Percentiles rank a stretch among this genome's conserved stretches.
Evolutionary conservation across 2,888 invertebrate genomes (phyloP).

Genomic region (Mythimna ferrago): DNA sequence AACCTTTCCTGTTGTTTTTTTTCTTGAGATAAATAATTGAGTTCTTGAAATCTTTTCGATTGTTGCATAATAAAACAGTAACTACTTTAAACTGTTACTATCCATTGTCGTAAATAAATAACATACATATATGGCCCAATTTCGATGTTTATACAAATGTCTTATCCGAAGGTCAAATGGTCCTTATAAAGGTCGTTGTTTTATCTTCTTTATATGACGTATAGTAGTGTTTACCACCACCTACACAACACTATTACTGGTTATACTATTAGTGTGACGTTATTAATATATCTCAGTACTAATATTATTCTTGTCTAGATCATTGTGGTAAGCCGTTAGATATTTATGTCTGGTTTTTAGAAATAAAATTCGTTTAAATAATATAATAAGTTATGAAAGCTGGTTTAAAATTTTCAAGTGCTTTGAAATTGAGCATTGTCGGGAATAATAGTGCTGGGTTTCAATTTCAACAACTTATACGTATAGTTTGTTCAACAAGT

Average conservation of each 20-base stretch:
- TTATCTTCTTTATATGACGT: slow-evolving; percentile 27
- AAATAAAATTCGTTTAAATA: not conserved
- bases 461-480: not conserved
- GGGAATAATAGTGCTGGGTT: slow-evolving; percentile 1
- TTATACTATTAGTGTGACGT: not conserved
- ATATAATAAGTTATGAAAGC: not conserved
- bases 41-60: not conserved
- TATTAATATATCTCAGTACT: slow-evolving; percentile 24
- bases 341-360: not conserved
- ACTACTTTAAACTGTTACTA: not conserved
- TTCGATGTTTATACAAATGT: slow-evolving; percentile 15
- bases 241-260: slow-evolving; percentile 16
- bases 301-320: not conserved
- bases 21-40: not conserved
- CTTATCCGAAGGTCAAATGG: slow-evolving; percentile 42
- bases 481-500: slow-evolving; percentile 8
- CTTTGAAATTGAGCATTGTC: slow-evolving; percentile 1
- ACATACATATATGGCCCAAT: slow-evolving; percentile 11
- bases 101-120: not conserved
- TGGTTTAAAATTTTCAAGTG: slow-evolving; percentile 4
- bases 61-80: not conserved
- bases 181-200: slow-evolving; percentile 27
- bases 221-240: slow-evolving; percentile 1
- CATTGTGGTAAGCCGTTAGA: not conserved
- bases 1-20: not conserved